A percentile compares a stretch with the other conserved stretches of the same genome.
These are phyloP conservation scores for Pseudomyrmex cubaensis DNA, from an alignment of 1,140 invertebrate species.

Conservation along the genomic window DNA sequence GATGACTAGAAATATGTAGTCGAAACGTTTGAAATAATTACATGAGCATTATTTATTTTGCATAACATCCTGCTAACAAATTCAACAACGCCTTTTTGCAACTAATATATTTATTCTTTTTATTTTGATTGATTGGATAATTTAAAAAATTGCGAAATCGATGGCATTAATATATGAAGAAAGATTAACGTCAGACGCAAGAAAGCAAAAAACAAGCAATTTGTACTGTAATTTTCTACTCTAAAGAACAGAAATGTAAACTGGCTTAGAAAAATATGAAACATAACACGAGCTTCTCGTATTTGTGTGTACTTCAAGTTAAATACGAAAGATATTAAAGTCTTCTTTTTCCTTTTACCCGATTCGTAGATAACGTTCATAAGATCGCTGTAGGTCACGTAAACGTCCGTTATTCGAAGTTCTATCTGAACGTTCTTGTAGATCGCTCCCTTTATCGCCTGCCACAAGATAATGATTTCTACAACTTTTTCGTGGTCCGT, in stretches of 20 bases:
- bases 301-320: slow-evolving; percentile 38
- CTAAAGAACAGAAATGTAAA: background rate
- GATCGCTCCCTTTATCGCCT: slow-evolving; percentile 56
- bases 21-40: too few species aligned
- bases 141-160: background rate
- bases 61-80: too few species aligned
- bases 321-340: slow-evolving; percentile 59
- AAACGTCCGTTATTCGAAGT: slow-evolving; percentile 57
- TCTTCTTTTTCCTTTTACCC: slow-evolving; percentile 39
- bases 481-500: slow-evolving; percentile 51
- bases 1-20: too few species aligned
- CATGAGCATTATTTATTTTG: too few species aligned
- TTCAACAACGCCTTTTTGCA: too few species aligned
- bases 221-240: slow-evolving; percentile 26
- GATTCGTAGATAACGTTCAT: slow-evolving; percentile 40
- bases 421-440: slow-evolving; percentile 54
- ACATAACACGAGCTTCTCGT: slow-evolving; percentile 6
- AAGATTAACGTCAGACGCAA: background rate
- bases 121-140: background rate
- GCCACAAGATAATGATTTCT: slow-evolving; percentile 57
- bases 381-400: slow-evolving; percentile 60
- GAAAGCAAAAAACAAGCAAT: slow-evolving; percentile 6
- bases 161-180: background rate
- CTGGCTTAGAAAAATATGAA: slow-evolving; percentile 31
- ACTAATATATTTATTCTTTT: too few species aligned